Evolutionary conservation across 2,113 vertebrate species (phyloP).

Genomic region (Prunella himalayana): DNA sequence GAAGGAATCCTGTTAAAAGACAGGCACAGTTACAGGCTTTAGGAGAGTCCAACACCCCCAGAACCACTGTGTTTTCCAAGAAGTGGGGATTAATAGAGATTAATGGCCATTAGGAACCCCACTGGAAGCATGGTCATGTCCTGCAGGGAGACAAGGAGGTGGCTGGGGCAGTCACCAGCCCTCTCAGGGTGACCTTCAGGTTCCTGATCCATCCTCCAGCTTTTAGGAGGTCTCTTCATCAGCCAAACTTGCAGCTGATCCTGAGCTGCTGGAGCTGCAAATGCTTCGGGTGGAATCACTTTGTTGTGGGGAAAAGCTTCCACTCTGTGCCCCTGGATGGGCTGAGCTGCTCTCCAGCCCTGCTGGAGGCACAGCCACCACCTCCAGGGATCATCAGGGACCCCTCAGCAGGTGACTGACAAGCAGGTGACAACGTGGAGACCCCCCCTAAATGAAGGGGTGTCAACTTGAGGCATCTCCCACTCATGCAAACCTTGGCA

Average conservation of each 20-base stretch:
- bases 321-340: fast-evolving
- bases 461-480: not conserved
- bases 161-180: not conserved
- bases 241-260: not conserved
- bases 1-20: not conserved
- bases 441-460: not conserved
- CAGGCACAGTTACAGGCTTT: not conserved
- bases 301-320: not conserved
- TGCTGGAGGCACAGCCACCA: not conserved
- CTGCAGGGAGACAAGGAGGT: not conserved
- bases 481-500: not conserved
- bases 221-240: not conserved
- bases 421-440: not conserved
- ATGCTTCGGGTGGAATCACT: not conserved
- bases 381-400: not conserved
- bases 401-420: not conserved
- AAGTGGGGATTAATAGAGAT: not conserved
- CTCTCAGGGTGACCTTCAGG: not conserved
- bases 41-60: not conserved
- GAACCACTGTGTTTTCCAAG: not conserved
- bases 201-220: not conserved
- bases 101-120: not conserved
- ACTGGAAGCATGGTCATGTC: not conserved
- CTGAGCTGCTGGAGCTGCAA: not conserved
- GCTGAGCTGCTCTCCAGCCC: not conserved